phyloP scores from a whole-genome alignment of 2,113 vertebrate genomes.

The Fregetta grallaria region DNA sequence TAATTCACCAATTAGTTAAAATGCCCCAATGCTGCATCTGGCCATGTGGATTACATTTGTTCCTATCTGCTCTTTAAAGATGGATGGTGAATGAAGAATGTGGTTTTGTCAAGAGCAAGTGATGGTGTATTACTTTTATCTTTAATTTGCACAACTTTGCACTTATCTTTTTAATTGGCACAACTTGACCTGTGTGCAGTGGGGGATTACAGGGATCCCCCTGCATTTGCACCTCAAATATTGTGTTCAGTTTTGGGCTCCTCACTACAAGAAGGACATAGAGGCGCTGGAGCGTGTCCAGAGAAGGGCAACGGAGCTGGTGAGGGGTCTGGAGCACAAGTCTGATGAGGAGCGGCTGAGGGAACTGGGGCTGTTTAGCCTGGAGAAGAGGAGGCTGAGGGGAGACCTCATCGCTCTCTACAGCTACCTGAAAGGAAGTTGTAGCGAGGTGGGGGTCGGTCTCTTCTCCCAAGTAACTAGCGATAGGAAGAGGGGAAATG shows the following conservation, averaged over 20 bases:
- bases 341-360: background rate
- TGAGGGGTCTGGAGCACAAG: background rate
- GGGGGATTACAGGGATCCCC: background rate
- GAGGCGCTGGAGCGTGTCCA: background rate
- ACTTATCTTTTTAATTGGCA: background rate
- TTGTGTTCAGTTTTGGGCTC: background rate
- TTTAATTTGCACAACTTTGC: background rate
- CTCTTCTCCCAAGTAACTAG: background rate
- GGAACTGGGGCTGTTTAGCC: background rate
- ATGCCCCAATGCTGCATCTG: background rate
- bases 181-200: background rate
- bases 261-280: background rate
- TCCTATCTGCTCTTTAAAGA: background rate
- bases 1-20: background rate
- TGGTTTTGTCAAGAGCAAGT: background rate
- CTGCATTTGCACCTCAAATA: rapidly evolving
- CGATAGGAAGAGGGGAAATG: rapidly evolving
- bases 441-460: rapidly evolving
- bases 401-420: background rate
- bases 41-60: background rate
- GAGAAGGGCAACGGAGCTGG: background rate
- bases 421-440: background rate
- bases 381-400: background rate
- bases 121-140: background rate
- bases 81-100: background rate